Base-by-base conservation (phyloP, 2,888 invertebrate genomes). In the Hypsopygia costalis region DNA sequence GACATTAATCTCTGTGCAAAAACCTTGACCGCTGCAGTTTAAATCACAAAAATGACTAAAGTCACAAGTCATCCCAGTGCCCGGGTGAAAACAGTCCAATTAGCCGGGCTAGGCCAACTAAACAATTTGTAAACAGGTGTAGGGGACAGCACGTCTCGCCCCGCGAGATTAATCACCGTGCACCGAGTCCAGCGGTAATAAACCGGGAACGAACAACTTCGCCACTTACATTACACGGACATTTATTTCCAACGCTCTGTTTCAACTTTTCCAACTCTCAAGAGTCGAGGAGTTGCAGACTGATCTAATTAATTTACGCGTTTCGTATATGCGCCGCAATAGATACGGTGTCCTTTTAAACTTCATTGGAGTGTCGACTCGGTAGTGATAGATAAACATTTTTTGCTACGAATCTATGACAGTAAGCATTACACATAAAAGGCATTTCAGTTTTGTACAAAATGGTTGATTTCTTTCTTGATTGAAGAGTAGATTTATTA, bases 181-280 rank as follows among this genome's bases (percentile, higher is more conserved):
- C 27, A 59, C 63, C 61, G 63, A 73, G 70, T 69, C 70, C 67
- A 62, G 62, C 57, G 65, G 68, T 70, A 81, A 81, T 82, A 81
- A 80, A 76, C 73, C 69, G 72, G 70, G 69, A 74, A 76, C 73
- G 81, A 77, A 68, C 73, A 85, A 86, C 81, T 85, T 86, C 69
- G 69, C 80, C 77, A 78, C 78, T 82, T 81, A 79, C 77, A 82
- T 83, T 85, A 82, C 76, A 81, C 79, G 76, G 78, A 80, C 81
- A 79, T 81, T 85, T 81, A 81, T 83, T 81, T 78, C 69, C 72
- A 69, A 72, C 75, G 74, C 68, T 75, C 70, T 74, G 76, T 77
- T 80, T 76, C 65, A 81, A 81, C 73, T 81, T 82, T 81, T 62
- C 67, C 67, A 69, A 72, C 69, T 76, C 66, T 67, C 69, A 65